These are phyloP conservation scores for Phymorhynchus buccinoides DNA, from an alignment of 1,140 invertebrate genomes.

Conservation along the genomic window DNA sequence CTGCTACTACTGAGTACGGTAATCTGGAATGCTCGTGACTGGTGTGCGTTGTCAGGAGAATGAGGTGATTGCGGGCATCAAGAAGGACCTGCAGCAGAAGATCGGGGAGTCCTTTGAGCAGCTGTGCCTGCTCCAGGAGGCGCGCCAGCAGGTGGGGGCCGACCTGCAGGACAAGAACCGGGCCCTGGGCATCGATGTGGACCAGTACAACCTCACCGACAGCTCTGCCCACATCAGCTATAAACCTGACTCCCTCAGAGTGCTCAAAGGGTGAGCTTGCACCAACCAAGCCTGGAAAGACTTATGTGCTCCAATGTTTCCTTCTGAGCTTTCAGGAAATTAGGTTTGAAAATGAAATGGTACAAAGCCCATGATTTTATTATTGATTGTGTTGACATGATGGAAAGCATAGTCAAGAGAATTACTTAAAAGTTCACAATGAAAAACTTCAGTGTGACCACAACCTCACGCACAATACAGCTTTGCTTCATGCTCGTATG, in stretches of 20 bases:
- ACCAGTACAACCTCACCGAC: slow-evolving; percentile 83
- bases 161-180: slow-evolving; percentile 87
- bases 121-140: slow-evolving; percentile 84
- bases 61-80: slow-evolving; percentile 82
- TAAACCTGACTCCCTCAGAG: slow-evolving; percentile 84
- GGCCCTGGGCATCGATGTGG: slow-evolving; percentile 84
- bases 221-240: slow-evolving; percentile 84
- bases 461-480: too few species aligned
- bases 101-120: slow-evolving; percentile 88
- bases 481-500: too few species aligned
- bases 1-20: too few species aligned
- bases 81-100: slow-evolving; percentile 81
- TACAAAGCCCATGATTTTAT: background rate
- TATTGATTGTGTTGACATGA: too few species aligned
- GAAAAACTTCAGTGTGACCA: too few species aligned
- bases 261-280: slow-evolving; percentile 79
- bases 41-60: slow-evolving; percentile 79
- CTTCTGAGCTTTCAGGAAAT: too few species aligned
- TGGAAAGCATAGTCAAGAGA: too few species aligned
- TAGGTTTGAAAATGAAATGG: too few species aligned
- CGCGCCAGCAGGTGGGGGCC: slow-evolving; percentile 82
- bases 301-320: too few species aligned
- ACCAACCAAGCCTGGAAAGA: too few species aligned
- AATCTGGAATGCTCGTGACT: too few species aligned
- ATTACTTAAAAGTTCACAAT: too few species aligned